Percentiles rank a stretch among this genome's conserved stretches.
Conservation (phyloP, 2,113 vertebrate genomes). For the Pteropus alecto region DNA sequence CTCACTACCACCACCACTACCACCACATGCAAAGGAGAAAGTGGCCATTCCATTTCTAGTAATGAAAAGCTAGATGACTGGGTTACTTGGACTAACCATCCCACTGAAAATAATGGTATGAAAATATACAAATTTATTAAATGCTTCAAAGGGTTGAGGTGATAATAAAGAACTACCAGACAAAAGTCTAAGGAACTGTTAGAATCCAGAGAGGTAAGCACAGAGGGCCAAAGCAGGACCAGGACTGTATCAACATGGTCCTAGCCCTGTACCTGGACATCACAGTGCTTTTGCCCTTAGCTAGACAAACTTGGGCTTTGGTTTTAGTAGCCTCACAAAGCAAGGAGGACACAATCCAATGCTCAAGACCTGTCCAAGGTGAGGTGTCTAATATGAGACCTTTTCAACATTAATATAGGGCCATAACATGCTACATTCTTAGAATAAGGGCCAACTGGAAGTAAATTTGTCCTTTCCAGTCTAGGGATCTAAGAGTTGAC, state of each 20-base stretch:
- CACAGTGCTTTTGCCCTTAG: not conserved
- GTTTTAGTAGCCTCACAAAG: not conserved
- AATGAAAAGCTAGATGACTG: not conserved
- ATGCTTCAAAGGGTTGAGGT: not conserved
- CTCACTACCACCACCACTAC: not conserved
- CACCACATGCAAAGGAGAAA: not conserved
- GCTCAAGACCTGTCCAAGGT: not conserved
- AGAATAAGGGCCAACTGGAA: not conserved
- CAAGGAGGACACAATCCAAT: not conserved
- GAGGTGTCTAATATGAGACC: not conserved
- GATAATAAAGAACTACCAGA: not conserved
- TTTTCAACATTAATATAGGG: not conserved
- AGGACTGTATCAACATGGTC: not conserved
- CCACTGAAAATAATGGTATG: not conserved
- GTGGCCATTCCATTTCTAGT: not conserved
- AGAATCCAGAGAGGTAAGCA: not conserved
- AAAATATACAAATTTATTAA: not conserved
- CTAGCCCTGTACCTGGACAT: not conserved
- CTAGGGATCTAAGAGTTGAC: not conserved
- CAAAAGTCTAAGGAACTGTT: not conserved
- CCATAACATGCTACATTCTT: not conserved
- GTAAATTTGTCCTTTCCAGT: not conserved
- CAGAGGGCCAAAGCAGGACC: not conserved
- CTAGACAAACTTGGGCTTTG: not conserved
- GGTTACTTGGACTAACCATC: not conserved